Evolutionary conservation across 1,140 invertebrate species (phyloP).

Genomic region (Penaeus japonicus): DNA sequence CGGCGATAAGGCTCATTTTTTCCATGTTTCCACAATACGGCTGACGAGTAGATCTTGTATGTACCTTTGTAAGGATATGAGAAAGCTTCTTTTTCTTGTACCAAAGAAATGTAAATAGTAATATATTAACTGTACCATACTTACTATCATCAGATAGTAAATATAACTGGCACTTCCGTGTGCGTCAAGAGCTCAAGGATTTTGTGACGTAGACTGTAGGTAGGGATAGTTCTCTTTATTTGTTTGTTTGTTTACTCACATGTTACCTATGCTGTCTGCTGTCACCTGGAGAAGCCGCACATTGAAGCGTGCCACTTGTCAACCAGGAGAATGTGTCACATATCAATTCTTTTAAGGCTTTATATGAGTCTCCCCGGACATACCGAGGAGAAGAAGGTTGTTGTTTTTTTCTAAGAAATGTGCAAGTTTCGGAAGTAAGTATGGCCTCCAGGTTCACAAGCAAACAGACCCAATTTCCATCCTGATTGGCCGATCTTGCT

Average conservation of each 20-base stretch:
- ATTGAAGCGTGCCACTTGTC: neutral
- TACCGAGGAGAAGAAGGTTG: neutral
- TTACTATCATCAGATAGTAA: slow-evolving; percentile 43
- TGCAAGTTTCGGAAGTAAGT: neutral
- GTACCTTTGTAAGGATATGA: slow-evolving; percentile 39
- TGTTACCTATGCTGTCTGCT: slow-evolving; percentile 25
- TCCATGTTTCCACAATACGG: slow-evolving; percentile 43
- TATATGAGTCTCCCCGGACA: neutral
- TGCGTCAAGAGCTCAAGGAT: slow-evolving; percentile 54
- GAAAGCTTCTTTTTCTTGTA: slow-evolving; percentile 37
- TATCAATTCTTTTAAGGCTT: too few species aligned
- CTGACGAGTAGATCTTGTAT: slow-evolving; percentile 37
- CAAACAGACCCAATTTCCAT: slow-evolving; percentile 34
- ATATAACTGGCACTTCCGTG: slow-evolving; percentile 36
- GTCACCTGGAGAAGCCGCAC: neutral
- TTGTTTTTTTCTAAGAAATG: neutral
- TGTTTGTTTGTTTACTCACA: slow-evolving; percentile 32
- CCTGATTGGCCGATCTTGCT: slow-evolving; percentile 45
- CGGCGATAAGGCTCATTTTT: slow-evolving; percentile 18
- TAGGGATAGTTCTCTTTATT: slow-evolving; percentile 40
- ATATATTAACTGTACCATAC: slow-evolving; percentile 44
- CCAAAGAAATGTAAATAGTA: slow-evolving; percentile 55
- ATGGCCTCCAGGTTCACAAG: neutral
- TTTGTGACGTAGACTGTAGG: slow-evolving; percentile 54
- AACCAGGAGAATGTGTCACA: neutral